Base-by-base conservation (phyloP, 2,888 invertebrate genomes). In the Tinea pellionella region DNA sequence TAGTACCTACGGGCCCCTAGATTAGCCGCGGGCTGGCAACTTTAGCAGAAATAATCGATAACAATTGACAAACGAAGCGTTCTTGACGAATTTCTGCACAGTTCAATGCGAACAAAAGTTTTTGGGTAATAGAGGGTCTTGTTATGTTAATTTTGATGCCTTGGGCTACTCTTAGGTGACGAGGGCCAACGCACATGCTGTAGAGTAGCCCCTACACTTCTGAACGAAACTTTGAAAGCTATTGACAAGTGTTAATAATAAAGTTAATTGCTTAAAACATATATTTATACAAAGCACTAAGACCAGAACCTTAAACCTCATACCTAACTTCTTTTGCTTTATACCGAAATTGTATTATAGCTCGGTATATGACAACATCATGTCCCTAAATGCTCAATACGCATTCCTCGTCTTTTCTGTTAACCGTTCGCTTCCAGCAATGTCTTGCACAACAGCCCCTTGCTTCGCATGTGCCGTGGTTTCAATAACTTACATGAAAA, bases 51-150 rank as follows among this genome's bases (percentile, higher is more conserved):
- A 73, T 87, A 88, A 88, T 87, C 88, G 80, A 87, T 82, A 74
- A 74, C 77, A 77, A 86, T 87, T 86, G 87, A 84, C 86, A 86
- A 88, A 87, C 87, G 87, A 88, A 86, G 80, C 88, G 72, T 83
- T 85, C 64, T 82, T 82, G 87, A 79, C 83, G 86, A 87, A 87
- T 87, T 85, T 79, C 80, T 13, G 32, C 29, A 24, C 29, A 87
- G 86, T 87, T 86, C 80, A 74, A 68, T 67, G 69, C 72, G 68
- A 69, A 77, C 78, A 77, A 77, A 75, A 19, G 57, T 65, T 66
- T 63, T 66, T 75, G 77, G 78, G 78, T 84, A 83, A 85, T 84
- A 32, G 75, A 80, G 79, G 77, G 77, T 74, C 84, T 87, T 87
- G 86, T 87, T 85, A 87, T 87, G 86, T 72, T 85, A 87, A 87